These are phyloP conservation scores for Drosophila prostipennis DNA, from an alignment of 2,888 invertebrate species.

Conservation along the genomic window DNA sequence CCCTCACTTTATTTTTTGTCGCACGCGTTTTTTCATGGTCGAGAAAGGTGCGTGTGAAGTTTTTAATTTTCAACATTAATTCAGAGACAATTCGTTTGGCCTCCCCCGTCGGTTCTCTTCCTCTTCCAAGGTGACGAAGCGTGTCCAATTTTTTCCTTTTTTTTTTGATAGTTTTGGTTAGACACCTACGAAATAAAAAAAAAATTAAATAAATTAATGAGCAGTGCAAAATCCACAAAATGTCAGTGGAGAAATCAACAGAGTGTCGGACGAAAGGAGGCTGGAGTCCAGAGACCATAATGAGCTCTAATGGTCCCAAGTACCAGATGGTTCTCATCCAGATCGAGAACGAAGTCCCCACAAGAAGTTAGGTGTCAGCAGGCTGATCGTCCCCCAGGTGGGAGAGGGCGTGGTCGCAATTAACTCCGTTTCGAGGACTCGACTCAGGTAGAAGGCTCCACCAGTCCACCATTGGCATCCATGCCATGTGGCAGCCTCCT, in stretches of 20 bases:
- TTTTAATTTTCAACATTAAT: constrained; percentile 78
- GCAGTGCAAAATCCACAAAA: constrained; percentile 53
- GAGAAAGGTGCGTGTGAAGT: constrained; percentile 69
- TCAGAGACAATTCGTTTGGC: constrained; percentile 70
- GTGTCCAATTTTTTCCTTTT: constrained; percentile 40
- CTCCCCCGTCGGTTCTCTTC: constrained; percentile 19
- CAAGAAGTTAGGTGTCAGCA: constrained; percentile 67
- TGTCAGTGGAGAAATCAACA: constrained; percentile 71
- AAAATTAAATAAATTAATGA: constrained; percentile 13
- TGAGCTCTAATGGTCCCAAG: constrained; percentile 67
- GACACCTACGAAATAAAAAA: not conserved
- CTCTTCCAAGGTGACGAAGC: constrained; percentile 67
- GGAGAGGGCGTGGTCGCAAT: constrained; percentile 65
- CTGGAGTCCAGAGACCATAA: constrained; percentile 39
- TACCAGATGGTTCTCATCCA: not conserved
- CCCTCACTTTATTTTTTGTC: constrained; percentile 16
- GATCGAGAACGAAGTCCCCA: constrained; percentile 16
- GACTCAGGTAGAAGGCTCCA: constrained; percentile 14
- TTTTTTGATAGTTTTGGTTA: constrained; percentile 19
- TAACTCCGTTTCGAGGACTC: constrained; percentile 42
- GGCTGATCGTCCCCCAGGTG: constrained; percentile 57
- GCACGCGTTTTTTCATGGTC: constrained; percentile 29
- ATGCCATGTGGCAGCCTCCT: constrained; percentile 25
- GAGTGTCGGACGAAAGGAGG: constrained; percentile 56
- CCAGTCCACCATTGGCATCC: not conserved